These are phyloP conservation scores for Emydura subglobosa DNA, from an alignment of 2,113 vertebrate genomes.

Conservation along the genomic window DNA sequence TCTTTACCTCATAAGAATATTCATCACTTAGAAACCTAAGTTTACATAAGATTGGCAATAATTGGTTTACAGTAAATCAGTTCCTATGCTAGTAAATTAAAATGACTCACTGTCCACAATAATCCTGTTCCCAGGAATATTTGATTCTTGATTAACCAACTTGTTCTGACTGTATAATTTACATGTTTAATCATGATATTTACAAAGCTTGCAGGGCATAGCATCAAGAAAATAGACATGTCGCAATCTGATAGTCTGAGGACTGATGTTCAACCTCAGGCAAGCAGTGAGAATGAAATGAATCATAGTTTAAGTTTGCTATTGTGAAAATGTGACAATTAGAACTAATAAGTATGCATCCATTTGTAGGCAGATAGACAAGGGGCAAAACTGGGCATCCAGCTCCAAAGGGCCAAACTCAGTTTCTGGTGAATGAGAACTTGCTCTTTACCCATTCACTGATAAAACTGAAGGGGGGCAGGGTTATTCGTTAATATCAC, in stretches of 20 bases:
- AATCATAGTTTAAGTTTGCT: background rate
- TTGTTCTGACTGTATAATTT: background rate
- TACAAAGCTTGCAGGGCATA: background rate
- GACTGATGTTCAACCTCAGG: slow-evolving; percentile 5
- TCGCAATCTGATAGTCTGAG: background rate
- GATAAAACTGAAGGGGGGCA: background rate
- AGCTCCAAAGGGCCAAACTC: background rate
- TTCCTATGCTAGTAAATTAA: background rate
- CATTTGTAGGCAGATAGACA: background rate
- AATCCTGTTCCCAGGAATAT: background rate
- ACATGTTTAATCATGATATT: background rate
- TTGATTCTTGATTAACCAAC: background rate
- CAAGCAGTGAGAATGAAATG: slow-evolving; percentile 23
- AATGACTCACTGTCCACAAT: background rate
- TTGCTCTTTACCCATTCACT: background rate
- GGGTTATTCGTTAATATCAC: background rate
- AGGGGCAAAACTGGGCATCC: background rate
- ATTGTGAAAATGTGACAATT: background rate
- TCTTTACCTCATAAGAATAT: background rate
- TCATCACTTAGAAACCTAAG: background rate
- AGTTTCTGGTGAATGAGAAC: background rate
- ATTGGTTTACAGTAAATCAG: background rate
- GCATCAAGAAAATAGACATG: background rate
- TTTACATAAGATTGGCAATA: background rate
- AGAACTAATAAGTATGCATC: background rate